phyloP scores from a whole-genome alignment of 2,113 vertebrate genomes.

The cattle (Bos taurus) region DNA sequence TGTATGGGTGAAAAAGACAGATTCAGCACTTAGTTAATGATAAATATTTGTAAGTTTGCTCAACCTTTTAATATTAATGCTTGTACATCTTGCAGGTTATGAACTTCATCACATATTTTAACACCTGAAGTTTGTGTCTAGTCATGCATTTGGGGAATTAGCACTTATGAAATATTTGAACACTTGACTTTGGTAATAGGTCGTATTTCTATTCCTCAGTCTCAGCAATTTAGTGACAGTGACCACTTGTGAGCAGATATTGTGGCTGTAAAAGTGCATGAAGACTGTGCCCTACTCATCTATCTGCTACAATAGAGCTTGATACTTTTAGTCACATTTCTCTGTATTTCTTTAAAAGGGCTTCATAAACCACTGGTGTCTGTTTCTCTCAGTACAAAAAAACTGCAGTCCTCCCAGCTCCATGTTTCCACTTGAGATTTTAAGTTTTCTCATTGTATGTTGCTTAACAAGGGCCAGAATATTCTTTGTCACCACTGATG shows the following conservation, averaged over 20 bases:
- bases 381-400: not conserved
- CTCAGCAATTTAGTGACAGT: not conserved
- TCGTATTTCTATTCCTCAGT: not conserved
- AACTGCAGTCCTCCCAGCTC: not conserved
- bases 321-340: not conserved
- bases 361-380: not conserved
- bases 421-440: not conserved
- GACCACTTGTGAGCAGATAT: not conserved
- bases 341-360: not conserved
- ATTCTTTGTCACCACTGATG: not conserved
- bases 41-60: constrained; percentile 71
- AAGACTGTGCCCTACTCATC: not conserved
- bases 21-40: constrained; percentile 59
- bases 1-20: constrained; percentile 62
- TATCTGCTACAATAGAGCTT: not conserved
- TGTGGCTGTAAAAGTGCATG: not conserved
- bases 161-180: not conserved
- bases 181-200: not conserved
- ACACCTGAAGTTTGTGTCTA: not conserved
- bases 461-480: not conserved
- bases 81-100: constrained; percentile 49
- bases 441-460: not conserved
- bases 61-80: constrained; percentile 52
- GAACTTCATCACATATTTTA: constrained; percentile 24
- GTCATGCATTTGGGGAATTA: not conserved